These are phyloP conservation scores for Pyrrhia umbra DNA, from an alignment of 2,888 invertebrate species.

Conservation along the genomic window DNA sequence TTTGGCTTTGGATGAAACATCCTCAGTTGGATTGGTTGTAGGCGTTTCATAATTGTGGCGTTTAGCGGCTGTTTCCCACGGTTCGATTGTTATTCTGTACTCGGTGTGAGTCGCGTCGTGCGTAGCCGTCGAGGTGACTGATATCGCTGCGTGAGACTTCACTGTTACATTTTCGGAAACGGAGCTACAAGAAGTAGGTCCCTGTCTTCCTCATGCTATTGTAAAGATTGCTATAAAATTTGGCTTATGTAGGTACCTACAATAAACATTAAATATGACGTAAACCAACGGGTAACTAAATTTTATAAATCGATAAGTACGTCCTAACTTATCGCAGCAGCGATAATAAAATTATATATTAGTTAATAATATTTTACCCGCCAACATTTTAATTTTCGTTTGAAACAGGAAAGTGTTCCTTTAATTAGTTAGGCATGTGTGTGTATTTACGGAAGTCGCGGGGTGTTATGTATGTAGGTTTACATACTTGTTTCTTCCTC, in stretches of 20 bases:
- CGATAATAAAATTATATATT: background rate
- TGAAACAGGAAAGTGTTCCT: conserved; percentile 33
- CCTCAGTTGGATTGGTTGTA: conserved; percentile 71
- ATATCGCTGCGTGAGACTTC: conserved; percentile 70
- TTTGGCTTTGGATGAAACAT: conserved; percentile 74
- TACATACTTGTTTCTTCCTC: conserved; percentile 23
- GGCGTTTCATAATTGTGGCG: conserved; percentile 81
- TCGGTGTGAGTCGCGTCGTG: conserved; percentile 75
- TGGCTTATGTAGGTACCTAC: background rate
- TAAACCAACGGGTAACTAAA: background rate
- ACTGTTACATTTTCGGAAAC: conserved; percentile 76
- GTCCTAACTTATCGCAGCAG: background rate
- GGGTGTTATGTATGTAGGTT: conserved; percentile 10
- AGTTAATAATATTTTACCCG: conserved; percentile 6
- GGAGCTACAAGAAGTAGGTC: conserved; percentile 40
- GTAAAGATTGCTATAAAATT: conserved; percentile 26
- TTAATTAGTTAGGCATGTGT: conserved; percentile 25
- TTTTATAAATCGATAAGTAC: conserved; percentile 4
- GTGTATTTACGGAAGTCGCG: conserved; percentile 44
- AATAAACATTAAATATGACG: background rate
- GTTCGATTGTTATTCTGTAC: conserved; percentile 84
- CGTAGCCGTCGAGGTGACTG: conserved; percentile 73
- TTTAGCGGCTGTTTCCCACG: conserved; percentile 84
- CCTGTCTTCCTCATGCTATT: conserved; percentile 41
- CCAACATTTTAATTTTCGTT: conserved; percentile 18